phyloP scores from a whole-genome alignment of 2,113 vertebrate species.

The Ia io region DNA sequence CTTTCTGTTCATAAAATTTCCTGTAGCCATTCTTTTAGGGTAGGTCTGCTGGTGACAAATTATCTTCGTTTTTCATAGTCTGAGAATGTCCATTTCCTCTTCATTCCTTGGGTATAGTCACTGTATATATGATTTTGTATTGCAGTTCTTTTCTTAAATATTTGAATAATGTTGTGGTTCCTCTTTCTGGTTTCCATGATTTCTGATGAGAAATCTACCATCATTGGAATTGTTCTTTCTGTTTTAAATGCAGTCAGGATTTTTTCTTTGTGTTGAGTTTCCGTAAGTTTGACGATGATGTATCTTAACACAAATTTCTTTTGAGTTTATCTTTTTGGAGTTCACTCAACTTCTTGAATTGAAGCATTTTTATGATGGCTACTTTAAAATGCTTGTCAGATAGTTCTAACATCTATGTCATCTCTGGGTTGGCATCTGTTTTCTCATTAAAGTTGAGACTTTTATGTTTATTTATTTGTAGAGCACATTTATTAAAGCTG shows the following conservation, averaged over 20 bases:
- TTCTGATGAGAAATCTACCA: not conserved
- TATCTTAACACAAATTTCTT: not conserved
- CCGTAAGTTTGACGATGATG: slow-evolving; percentile 6
- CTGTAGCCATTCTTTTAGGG: not conserved
- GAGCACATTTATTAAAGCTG: not conserved
- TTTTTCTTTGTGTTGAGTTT: slow-evolving; percentile 8
- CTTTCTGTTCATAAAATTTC: not conserved
- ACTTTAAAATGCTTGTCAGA: not conserved
- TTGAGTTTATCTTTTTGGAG: not conserved
- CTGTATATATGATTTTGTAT: not conserved
- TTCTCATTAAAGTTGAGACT: slow-evolving; percentile 32
- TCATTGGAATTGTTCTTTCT: not conserved
- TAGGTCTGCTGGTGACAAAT: not conserved
- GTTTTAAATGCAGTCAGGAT: not conserved
- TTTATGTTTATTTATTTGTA: not conserved
- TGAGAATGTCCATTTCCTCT: not conserved
- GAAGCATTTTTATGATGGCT: not conserved
- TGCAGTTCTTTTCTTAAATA: not conserved
- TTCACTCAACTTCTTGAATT: not conserved
- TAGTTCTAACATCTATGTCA: not conserved
- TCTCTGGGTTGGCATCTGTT: not conserved
- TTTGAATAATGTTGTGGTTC: not conserved
- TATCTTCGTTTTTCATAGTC: not conserved
- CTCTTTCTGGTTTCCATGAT: not conserved
- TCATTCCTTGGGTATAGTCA: slow-evolving; percentile 8